phyloP scores from a whole-genome alignment of 2,113 vertebrate genomes.

The Lycaon pictus region DNA sequence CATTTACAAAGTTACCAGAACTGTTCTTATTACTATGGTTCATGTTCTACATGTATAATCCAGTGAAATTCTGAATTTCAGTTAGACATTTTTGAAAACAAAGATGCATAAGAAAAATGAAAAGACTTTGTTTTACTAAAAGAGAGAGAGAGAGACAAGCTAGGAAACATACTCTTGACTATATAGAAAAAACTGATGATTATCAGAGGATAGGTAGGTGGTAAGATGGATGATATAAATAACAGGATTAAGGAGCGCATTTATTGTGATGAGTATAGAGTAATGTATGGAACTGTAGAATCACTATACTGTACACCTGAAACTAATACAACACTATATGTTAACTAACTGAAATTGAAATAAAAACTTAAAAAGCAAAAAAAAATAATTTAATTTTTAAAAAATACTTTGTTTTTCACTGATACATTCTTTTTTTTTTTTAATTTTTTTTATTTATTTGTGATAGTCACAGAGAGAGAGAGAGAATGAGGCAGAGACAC shows the following conservation, averaged over 20 bases:
- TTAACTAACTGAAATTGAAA: background rate
- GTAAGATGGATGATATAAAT: background rate
- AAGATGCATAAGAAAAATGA: background rate
- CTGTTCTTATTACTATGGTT: background rate
- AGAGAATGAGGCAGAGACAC: too few species aligned
- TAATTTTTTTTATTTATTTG: too few species aligned
- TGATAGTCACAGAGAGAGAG: too few species aligned
- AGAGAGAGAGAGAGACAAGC: background rate
- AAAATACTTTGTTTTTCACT: background rate
- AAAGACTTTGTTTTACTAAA: background rate
- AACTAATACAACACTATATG: background rate
- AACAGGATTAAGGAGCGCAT: background rate
- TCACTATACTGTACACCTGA: background rate
- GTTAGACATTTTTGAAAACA: background rate
- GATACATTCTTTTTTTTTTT: background rate
- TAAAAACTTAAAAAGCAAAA: background rate
- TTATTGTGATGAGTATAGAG: background rate
- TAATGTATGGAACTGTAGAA: background rate
- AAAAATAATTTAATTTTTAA: background rate
- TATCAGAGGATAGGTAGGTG: background rate
- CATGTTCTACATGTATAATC: background rate
- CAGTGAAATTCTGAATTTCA: background rate
- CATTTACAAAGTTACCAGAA: background rate
- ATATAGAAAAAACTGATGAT: background rate
- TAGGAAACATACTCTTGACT: background rate